These are phyloP conservation scores for Gopherus flavomarginatus DNA, from an alignment of 2,113 vertebrate species.

Conservation along the genomic window DNA sequence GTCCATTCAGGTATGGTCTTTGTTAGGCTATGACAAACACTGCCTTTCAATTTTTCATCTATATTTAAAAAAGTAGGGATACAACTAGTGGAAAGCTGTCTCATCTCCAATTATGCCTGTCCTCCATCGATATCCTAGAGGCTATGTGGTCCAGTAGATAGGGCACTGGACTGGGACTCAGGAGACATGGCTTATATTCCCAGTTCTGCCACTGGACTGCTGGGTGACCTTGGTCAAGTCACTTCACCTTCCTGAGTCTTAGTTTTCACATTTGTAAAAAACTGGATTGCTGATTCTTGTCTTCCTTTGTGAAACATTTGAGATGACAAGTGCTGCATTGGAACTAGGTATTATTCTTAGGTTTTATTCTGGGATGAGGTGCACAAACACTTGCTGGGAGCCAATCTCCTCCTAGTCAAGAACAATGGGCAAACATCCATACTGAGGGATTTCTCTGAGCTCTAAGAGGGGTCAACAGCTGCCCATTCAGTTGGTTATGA, in stretches of 20 bases:
- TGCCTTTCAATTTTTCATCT: background rate
- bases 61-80: background rate
- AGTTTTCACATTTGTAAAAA: background rate
- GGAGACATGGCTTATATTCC: background rate
- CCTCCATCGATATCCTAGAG: background rate
- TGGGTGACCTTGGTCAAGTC: background rate
- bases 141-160: background rate
- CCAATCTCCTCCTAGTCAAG: background rate
- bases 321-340: background rate
- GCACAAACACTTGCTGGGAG: background rate
- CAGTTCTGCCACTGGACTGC: background rate
- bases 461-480: background rate
- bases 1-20: fast-evolving
- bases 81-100: background rate
- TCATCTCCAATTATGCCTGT: background rate
- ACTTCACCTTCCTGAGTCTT: background rate
- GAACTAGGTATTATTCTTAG: background rate
- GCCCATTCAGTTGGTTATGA: background rate
- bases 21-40: fast-evolving
- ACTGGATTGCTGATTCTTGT: background rate
- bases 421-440: background rate
- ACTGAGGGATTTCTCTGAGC: background rate
- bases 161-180: background rate
- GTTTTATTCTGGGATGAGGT: background rate
- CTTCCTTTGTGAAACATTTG: background rate